Percentiles rank a stretch among this genome's conserved stretches.
Evolutionary conservation across 2,888 invertebrate genomes (phyloP).

Genomic region (Gari tellinella): DNA sequence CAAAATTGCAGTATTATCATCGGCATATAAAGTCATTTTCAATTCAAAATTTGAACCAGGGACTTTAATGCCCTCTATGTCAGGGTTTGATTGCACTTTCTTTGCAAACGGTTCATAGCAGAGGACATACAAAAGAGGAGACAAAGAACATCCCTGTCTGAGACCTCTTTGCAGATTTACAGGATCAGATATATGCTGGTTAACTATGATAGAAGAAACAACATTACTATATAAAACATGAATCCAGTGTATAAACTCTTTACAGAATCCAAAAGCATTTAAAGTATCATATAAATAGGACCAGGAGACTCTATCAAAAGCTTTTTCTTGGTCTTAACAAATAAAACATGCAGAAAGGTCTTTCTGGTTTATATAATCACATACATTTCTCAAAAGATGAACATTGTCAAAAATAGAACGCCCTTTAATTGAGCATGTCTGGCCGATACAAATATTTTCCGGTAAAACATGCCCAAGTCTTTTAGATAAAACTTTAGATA

Average conservation of each 20-base stretch:
- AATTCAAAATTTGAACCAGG: too few relatives aligned
- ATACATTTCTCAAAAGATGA: slow-evolving; percentile 52
- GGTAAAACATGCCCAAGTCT: slow-evolving; percentile 44
- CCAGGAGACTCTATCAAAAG: slow-evolving; percentile 63
- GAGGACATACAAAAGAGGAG: too few relatives aligned
- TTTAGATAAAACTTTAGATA: slow-evolving; percentile 56
- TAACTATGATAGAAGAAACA: too few relatives aligned
- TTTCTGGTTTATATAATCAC: slow-evolving; percentile 56
- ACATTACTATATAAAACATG: slow-evolving; percentile 50
- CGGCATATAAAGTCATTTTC: too few relatives aligned
- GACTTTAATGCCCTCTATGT: too few relatives aligned
- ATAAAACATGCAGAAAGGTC: slow-evolving; percentile 49
- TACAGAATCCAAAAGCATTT: slow-evolving; percentile 54
- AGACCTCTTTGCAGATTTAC: too few relatives aligned
- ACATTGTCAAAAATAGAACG: slow-evolving; percentile 63
- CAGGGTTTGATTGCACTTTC: too few relatives aligned
- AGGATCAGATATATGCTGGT: too few relatives aligned
- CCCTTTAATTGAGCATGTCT: slow-evolving; percentile 60
- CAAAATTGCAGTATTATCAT: too few relatives aligned
- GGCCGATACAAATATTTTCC: slow-evolving; percentile 44
- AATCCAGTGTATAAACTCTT: slow-evolving; percentile 55
- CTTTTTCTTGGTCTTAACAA: slow-evolving; percentile 65
- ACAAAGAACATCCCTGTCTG: too few relatives aligned
- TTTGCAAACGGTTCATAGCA: too few relatives aligned
- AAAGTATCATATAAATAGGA: slow-evolving; percentile 56